These are phyloP conservation scores for Tipula vernalis DNA, from an alignment of 2,888 invertebrate genomes.

Conservation along the genomic window DNA sequence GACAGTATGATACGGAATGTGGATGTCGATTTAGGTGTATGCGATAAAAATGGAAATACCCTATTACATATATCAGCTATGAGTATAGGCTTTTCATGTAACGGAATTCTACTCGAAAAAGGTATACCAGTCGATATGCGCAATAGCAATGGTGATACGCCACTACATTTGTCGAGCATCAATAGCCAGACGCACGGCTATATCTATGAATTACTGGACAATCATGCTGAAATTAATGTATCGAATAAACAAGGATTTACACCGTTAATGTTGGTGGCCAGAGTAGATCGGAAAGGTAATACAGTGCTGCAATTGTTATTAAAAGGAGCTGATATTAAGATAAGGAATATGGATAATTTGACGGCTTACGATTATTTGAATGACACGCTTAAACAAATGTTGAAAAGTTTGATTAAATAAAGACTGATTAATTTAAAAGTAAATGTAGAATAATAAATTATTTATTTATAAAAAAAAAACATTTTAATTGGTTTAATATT, in stretches of 20 bases:
- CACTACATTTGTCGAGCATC: neutral
- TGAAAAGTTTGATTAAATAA: neutral
- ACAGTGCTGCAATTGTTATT: neutral
- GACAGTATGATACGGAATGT: neutral
- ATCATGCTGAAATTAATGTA: neutral
- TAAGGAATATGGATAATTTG: neutral
- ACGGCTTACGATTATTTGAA: neutral
- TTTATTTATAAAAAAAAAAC: neutral
- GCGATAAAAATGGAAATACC: neutral
- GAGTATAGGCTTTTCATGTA: neutral
- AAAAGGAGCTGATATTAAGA: neutral
- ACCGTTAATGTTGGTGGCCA: neutral
- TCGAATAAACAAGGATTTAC: neutral
- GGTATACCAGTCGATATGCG: neutral
- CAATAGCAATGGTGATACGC: neutral
- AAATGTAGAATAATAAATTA: neutral
- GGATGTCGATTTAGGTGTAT: neutral
- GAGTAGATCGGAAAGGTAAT: neutral
- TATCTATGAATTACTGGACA: neutral
- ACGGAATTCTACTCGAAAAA: neutral
- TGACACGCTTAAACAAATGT: neutral
- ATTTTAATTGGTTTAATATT: neutral
- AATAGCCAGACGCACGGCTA: neutral
- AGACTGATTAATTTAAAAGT: neutral
- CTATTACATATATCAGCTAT: neutral